A percentile compares a stretch with the other conserved stretches of the same genome.
Evolutionary conservation across 2,888 invertebrate species (phyloP).

Genomic region (Phasia obesa): DNA sequence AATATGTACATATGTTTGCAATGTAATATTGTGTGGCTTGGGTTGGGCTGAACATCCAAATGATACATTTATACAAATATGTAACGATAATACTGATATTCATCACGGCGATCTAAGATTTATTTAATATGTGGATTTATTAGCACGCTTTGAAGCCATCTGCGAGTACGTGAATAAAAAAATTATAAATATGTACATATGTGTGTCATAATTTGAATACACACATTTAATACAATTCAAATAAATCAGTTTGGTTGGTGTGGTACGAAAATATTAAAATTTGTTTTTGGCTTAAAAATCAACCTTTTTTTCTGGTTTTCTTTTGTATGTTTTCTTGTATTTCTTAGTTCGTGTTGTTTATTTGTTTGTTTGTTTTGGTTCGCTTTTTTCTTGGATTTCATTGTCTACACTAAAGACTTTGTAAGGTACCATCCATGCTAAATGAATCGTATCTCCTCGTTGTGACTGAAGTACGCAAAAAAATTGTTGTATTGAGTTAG

Average conservation of each 20-base stretch:
- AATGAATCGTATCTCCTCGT: constrained; percentile 70
- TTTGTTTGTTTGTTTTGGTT: constrained; percentile 43
- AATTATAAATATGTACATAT: not conserved
- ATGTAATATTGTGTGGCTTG: not conserved
- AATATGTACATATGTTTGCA: not conserved
- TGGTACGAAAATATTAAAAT: constrained; percentile 48
- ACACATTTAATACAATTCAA: constrained; percentile 4
- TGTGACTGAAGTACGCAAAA: constrained; percentile 49
- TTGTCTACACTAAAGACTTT: constrained; percentile 58
- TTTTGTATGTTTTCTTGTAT: constrained; percentile 49
- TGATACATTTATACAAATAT: not conserved
- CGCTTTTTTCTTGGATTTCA: constrained; percentile 50
- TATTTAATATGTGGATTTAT: constrained; percentile 54
- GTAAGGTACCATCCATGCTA: constrained; percentile 58
- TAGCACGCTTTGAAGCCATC: constrained; percentile 57
- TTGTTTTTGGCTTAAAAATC: constrained; percentile 23
- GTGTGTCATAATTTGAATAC: constrained; percentile 40
- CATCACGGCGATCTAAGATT: constrained; percentile 47
- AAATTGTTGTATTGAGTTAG: constrained; percentile 21
- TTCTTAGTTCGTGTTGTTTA: constrained; percentile 41
- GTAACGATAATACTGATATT: constrained; percentile 32
- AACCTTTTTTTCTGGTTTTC: constrained; percentile 33
- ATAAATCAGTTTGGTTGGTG: constrained; percentile 46
- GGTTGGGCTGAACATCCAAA: constrained; percentile 46
- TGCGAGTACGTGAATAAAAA: constrained; percentile 31